Percentiles rank a stretch among this genome's conserved stretches.
phyloP scores from a whole-genome alignment of 2,888 invertebrate species.

The Cyaniris semiargus region DNA sequence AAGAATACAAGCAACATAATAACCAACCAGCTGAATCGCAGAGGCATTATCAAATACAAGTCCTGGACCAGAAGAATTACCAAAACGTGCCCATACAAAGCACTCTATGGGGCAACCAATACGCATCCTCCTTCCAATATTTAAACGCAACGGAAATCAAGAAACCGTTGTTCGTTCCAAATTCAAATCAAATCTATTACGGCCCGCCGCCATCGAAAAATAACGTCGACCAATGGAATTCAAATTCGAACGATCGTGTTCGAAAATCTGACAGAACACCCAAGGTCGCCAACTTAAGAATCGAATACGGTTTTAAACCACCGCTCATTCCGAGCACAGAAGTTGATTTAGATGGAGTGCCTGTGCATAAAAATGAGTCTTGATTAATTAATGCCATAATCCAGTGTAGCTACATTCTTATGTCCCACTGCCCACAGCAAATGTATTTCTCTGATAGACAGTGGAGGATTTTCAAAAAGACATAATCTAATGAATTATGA shows the following conservation, averaged over 20 bases:
- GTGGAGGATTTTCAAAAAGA: too few relatives aligned
- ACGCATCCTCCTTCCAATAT: conserved; percentile 66
- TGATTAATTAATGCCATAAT: conserved; percentile 34
- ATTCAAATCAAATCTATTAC: conserved; percentile 54
- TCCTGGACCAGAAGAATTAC: conserved; percentile 38
- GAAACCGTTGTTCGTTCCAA: conserved; percentile 43
- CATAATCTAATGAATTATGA: too few relatives aligned
- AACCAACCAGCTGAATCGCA: conserved; percentile 45
- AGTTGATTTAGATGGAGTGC: conserved; percentile 86
- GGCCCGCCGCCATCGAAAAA: conserved; percentile 75
- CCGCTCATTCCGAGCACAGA: conserved; percentile 90
- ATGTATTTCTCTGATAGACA: too few relatives aligned
- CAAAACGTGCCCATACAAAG: conserved; percentile 47
- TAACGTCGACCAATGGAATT: conserved; percentile 53
- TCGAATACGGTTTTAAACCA: conserved; percentile 92
- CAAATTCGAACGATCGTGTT: conserved; percentile 67
- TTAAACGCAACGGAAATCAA: conserved; percentile 53
- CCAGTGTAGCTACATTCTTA: not conserved
- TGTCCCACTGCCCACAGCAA: too few relatives aligned
- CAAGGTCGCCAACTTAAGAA: conserved; percentile 75
- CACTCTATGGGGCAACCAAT: conserved; percentile 64
- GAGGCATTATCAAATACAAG: conserved; percentile 44
- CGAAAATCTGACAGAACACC: conserved; percentile 80
- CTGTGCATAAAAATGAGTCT: conserved; percentile 64
- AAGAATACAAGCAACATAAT: conserved; percentile 43